Percentiles rank a stretch among this genome's conserved stretches.
These are phyloP conservation scores for Apamea epomidion DNA, from an alignment of 2,888 invertebrate species.

Conservation along the genomic window DNA sequence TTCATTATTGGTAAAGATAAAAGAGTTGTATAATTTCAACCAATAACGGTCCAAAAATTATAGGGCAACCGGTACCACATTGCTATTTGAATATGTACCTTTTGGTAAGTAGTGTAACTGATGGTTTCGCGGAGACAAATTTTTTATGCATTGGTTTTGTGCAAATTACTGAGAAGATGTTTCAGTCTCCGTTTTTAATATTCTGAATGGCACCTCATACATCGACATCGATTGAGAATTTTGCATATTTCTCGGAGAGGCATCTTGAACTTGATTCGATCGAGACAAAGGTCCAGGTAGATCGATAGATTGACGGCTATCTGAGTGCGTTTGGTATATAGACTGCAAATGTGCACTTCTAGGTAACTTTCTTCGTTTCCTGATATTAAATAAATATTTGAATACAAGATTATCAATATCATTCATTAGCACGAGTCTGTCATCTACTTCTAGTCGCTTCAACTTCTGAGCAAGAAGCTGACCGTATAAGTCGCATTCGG, in stretches of 20 bases:
- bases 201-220: not conserved
- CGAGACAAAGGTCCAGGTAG: not conserved
- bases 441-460: conserved; percentile 38
- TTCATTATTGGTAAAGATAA: too few relatives aligned
- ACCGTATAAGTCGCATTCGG: conserved; percentile 36
- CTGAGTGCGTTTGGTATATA: not conserved
- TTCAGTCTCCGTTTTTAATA: conserved; percentile 11
- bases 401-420: conserved; percentile 58
- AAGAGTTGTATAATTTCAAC: too few relatives aligned
- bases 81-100: not conserved
- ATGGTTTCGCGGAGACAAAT: too few relatives aligned
- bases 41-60: too few relatives aligned
- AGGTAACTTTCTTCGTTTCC: not conserved
- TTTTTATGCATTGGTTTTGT: not conserved
- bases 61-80: too few relatives aligned
- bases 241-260: not conserved
- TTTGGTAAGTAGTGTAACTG: not conserved
- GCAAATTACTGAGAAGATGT: not conserved
- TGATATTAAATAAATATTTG: conserved; percentile 39
- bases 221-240: not conserved
- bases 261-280: not conserved
- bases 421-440: conserved; percentile 54
- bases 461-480: conserved; percentile 43
- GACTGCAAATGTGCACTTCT: not conserved
- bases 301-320: not conserved